Evolutionary conservation across 1,140 invertebrate species (phyloP), one percentile per base, ranked within the genome.

Genomic region (Megalonaias nervosa): DNA sequence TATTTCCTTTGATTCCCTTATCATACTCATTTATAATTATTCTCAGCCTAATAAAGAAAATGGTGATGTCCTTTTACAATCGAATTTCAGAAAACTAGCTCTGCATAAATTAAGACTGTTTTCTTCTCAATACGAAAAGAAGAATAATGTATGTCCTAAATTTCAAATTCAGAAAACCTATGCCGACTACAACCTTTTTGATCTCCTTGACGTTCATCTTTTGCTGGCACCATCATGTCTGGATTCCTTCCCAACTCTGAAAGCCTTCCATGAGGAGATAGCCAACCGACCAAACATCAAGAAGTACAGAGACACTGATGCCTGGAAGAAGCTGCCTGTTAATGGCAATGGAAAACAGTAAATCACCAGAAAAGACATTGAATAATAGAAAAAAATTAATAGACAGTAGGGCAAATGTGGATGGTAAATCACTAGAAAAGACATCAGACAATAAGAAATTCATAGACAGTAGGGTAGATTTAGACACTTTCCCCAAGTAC

Each of bases 101-200:
- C 38, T 48, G 38, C 38, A 48, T 48, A 48, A 48, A 48, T 48
- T 11, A 48, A 48, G 38, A 11, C 9, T 48, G 5, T 48, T 48
- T 6, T 48, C 38, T 48, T 48, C 38, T 48, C 38, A 48, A 48
- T 48, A 48, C 9, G 38, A 48, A 48, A 48, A 48, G 38, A 48
- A 48, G 38, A 48, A 9, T 11, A 48, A 11, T 48, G 38, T 48
- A 48, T 48, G 11, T 48, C 38, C 58, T 57, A 61, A n/a, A 38
- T 38, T 72, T 75, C 48, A 59, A 65, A 83, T 71, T 38, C 82
- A 92, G 92, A 78, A 92, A 14, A 91, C 90, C 0, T 92, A 90
- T 82, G 90, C 90, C 11, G 92, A 93, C 76, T 93, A 93, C 81
- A 82, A 91, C 55, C 74, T 92, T 23, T 93, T 92, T 84, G 92